Conservation (phyloP, 2,888 invertebrate genomes). For the Andrena marginata region DNA sequence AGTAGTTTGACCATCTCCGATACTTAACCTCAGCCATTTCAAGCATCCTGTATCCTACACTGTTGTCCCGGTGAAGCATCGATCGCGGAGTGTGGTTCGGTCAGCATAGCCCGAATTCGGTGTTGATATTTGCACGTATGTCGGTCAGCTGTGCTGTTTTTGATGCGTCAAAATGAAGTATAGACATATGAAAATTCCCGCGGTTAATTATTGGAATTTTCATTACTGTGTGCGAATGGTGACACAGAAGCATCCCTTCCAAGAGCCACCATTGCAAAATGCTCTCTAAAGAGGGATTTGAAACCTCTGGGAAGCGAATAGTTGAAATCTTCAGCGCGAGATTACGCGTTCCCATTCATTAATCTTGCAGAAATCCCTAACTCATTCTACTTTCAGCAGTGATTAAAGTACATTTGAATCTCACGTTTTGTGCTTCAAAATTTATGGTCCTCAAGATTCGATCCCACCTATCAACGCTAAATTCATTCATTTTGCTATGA, state of each 20-base stretch:
- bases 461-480: not conserved
- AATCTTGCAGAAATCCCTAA: constrained; percentile 7
- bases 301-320: not conserved
- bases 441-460: not conserved
- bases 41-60: constrained; percentile 53
- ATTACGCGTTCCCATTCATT: constrained; percentile 3
- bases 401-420: not conserved
- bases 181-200: not conserved
- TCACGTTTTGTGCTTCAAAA: not conserved
- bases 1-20: constrained; percentile 66
- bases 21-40: constrained; percentile 68
- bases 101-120: constrained; percentile 14
- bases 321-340: constrained; percentile 8
- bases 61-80: constrained; percentile 29
- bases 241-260: not conserved
- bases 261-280: not conserved
- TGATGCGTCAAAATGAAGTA: not conserved
- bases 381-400: not conserved
- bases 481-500: too few species aligned
- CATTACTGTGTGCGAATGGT: not conserved
- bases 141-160: not conserved
- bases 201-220: not conserved
- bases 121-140: constrained; percentile 27
- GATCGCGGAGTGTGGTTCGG: constrained; percentile 34
- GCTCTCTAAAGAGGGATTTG: not conserved